phyloP scores from a whole-genome alignment of 2,888 invertebrate species.

The Tyria jacobaeae region DNA sequence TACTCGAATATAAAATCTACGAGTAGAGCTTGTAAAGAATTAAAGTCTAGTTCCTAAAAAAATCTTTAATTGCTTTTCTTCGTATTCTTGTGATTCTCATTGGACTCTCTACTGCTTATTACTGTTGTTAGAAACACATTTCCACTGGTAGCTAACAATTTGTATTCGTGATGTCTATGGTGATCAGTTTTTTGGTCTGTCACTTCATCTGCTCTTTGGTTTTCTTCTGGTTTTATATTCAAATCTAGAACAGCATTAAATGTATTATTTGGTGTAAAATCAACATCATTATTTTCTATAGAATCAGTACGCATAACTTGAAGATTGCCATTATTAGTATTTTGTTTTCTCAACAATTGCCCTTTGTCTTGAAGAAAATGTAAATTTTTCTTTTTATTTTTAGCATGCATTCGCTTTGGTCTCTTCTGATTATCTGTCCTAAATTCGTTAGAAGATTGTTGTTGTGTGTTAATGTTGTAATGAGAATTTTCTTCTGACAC shows the following conservation, averaged over 20 bases:
- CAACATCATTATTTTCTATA: neutral
- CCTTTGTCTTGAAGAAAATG: neutral
- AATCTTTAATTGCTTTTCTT: neutral
- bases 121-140: conserved; percentile 39
- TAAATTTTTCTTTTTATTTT: neutral
- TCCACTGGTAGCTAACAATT: conserved; percentile 49
- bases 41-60: neutral
- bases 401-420: neutral
- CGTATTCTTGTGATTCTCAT: conserved; percentile 34
- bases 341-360: neutral
- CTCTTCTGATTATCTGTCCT: neutral
- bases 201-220: neutral
- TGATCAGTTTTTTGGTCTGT: neutral
- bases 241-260: neutral
- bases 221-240: neutral
- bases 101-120: neutral
- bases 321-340: neutral
- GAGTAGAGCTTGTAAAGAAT: neutral
- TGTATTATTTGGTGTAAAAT: neutral
- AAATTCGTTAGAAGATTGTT: neutral
- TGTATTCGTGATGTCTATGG: neutral
- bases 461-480: conserved; percentile 12
- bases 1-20: too few species aligned
- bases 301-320: neutral
- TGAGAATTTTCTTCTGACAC: conserved; percentile 27